Percentiles rank a stretch among this genome's conserved stretches.
Conservation (phyloP, 2,113 vertebrate genomes). For the Cynocephalus volans region DNA sequence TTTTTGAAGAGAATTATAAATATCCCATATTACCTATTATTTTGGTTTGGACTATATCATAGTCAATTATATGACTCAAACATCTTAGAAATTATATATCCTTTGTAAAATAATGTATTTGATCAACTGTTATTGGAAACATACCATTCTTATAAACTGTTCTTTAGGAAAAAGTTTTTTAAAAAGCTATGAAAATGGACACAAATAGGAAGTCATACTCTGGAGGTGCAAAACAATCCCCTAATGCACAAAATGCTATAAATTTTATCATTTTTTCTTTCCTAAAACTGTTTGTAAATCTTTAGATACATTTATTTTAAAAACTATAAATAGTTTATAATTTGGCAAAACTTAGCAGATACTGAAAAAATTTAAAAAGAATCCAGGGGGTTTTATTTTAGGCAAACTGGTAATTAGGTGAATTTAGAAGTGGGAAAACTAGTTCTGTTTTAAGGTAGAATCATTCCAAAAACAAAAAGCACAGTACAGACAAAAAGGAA, state of each 20-base stretch:
- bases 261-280: not conserved
- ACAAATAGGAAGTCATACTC: not conserved
- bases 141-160: not conserved
- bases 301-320: not conserved
- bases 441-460: not conserved
- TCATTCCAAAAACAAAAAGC: conserved; percentile 24
- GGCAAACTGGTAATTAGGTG: not conserved
- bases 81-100: not conserved
- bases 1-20: not conserved
- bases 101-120: not conserved
- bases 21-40: not conserved
- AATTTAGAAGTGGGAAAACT: conserved; percentile 12
- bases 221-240: not conserved
- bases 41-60: not conserved
- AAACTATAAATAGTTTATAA: not conserved
- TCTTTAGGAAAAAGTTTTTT: not conserved
- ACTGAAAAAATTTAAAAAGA: not conserved
- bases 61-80: not conserved
- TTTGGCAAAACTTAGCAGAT: not conserved
- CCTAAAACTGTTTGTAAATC: not conserved
- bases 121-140: not conserved
- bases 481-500: not conserved
- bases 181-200: not conserved
- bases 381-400: not conserved
- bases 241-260: not conserved